These are phyloP conservation scores for Esox niger DNA, from an alignment of 2,113 vertebrate species.

Conservation along the genomic window DNA sequence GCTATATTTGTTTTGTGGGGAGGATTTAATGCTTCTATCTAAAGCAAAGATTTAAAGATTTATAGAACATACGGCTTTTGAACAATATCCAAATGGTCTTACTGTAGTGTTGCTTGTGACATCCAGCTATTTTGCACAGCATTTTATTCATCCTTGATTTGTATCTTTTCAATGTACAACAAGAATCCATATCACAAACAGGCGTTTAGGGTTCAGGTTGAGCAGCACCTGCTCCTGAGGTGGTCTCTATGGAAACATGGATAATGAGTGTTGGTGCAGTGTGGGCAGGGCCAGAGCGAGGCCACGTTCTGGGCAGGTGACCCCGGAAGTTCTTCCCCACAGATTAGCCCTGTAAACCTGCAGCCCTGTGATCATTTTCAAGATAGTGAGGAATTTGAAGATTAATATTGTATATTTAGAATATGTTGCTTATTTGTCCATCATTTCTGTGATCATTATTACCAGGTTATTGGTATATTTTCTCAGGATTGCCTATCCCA, in stretches of 20 bases:
- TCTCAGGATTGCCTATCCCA: neutral
- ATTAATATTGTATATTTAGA: neutral
- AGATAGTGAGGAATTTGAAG: neutral
- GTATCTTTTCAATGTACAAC: constrained; percentile 21
- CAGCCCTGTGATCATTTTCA: neutral
- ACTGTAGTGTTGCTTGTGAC: neutral
- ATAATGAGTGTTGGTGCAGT: constrained; percentile 66
- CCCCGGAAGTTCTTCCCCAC: constrained; percentile 49
- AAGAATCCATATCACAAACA: constrained; percentile 16
- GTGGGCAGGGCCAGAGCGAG: constrained; percentile 52
- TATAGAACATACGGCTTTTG: neutral
- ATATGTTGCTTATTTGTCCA: neutral
- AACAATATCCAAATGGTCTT: neutral
- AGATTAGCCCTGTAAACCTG: constrained; percentile 14
- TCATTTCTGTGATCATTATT: neutral
- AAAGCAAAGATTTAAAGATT: neutral
- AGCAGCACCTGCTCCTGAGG: constrained; percentile 55
- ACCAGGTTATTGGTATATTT: neutral
- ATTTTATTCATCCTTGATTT: constrained; percentile 25
- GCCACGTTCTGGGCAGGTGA: constrained; percentile 58
- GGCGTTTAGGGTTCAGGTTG: constrained; percentile 63
- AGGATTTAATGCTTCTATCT: neutral
- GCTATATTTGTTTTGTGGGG: constrained; percentile 25
- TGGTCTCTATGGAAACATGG: constrained; percentile 77
- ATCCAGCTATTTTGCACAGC: neutral